These are phyloP conservation scores for Montipora efflorescens DNA, from an alignment of 64 coral and sea anemone species.

Conservation along the genomic window DNA sequence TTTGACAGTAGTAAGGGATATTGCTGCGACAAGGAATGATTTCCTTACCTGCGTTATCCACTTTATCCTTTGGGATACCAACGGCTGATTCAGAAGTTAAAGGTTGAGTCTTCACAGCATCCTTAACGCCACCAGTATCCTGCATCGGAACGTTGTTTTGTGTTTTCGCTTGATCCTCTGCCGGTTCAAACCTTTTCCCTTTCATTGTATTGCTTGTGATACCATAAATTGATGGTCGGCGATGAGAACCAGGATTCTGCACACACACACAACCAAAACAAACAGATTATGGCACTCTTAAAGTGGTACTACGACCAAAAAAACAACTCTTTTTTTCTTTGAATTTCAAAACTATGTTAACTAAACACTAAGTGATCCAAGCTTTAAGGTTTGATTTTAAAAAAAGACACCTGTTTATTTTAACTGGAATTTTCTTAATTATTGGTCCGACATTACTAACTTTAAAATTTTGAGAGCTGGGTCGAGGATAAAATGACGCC, in stretches of 20 bases:
- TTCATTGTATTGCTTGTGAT: conserved; percentile 18
- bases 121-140: not conserved
- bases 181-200: not conserved
- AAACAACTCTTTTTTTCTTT: too few species aligned
- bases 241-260: conserved; percentile 5
- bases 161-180: conserved; percentile 5
- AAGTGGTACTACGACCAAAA: too few species aligned
- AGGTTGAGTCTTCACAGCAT: not conserved
- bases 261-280: not conserved
- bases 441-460: too few species aligned
- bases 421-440: too few species aligned
- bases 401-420: too few species aligned
- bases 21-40: not conserved
- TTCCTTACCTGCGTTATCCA: not conserved
- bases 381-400: too few species aligned
- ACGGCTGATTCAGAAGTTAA: not conserved
- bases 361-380: too few species aligned
- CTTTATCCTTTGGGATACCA: not conserved
- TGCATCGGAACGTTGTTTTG: not conserved
- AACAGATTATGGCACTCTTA: too few species aligned
- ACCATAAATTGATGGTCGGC: conserved; percentile 40
- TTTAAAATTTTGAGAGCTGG: too few species aligned
- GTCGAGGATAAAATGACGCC: too few species aligned
- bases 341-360: too few species aligned
- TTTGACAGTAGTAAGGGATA: not conserved